Conservation (phyloP, 2,113 vertebrate species). For the Datnioides undecimradiatus region DNA sequence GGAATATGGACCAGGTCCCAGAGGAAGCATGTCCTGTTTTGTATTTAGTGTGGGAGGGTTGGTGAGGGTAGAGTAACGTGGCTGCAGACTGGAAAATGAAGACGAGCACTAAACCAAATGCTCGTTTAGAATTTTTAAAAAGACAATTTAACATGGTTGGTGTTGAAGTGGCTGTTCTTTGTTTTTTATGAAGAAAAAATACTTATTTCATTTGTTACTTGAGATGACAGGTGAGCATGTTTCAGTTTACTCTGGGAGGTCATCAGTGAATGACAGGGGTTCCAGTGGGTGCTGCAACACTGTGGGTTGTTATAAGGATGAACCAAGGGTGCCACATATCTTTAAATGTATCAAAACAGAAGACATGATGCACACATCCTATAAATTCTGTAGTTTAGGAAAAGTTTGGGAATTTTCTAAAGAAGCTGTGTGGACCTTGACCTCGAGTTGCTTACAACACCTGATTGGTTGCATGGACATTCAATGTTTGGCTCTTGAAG, state of each 20-base stretch:
- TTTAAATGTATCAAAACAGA: no score
- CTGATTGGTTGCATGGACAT: neutral
- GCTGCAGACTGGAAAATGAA: conserved; percentile 12
- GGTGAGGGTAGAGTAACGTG: neutral
- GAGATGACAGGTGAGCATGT: neutral
- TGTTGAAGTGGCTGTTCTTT: neutral
- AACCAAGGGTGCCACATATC: neutral
- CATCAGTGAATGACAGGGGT: neutral
- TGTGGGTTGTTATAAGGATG: neutral
- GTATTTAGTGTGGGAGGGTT: neutral
- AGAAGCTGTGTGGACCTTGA: no score
- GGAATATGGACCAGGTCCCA: conserved; percentile 2
- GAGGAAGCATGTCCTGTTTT: conserved; percentile 34
- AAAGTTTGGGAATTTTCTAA: no score
- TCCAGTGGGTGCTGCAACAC: neutral
- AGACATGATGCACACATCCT: no score
- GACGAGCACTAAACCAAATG: neutral
- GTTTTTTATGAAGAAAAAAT: neutral
- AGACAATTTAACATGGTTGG: no score
- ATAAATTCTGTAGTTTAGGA: no score
- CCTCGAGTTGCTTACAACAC: no score
- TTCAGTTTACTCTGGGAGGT: neutral
- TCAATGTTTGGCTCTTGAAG: neutral
- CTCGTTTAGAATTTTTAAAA: neutral
- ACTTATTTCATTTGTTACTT: neutral